These are phyloP conservation scores for Pongo pygmaeus DNA, from an alignment of 2,113 vertebrate species.

Conservation along the genomic window DNA sequence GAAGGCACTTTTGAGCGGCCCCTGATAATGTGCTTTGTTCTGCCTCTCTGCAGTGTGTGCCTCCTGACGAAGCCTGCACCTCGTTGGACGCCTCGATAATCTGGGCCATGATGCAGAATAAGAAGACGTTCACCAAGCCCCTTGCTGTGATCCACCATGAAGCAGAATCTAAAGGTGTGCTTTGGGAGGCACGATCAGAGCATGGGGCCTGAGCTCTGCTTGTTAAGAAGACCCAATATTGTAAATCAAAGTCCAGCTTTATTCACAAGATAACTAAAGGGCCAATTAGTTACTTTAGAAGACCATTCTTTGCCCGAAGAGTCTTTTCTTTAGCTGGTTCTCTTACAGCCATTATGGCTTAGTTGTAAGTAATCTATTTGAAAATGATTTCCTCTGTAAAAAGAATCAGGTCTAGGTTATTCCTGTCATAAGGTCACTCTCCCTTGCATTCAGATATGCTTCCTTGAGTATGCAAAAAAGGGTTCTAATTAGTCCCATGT, in stretches of 20 bases:
- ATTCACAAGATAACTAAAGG: neutral
- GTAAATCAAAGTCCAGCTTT: neutral
- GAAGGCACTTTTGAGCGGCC: neutral
- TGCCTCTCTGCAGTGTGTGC: conserved; percentile 87
- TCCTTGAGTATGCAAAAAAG: neutral
- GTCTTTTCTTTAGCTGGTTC: neutral
- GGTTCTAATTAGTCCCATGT: neutral
- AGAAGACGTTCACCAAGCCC: conserved; percentile 89
- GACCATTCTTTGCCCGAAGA: neutral
- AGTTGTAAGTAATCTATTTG: neutral
- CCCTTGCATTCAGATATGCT: neutral
- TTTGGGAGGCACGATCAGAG: neutral
- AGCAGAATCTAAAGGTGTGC: conserved; percentile 81
- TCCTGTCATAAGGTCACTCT: neutral
- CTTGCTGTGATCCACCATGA: conserved; percentile 87
- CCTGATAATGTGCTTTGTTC: neutral
- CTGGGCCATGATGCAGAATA: conserved; percentile 91
- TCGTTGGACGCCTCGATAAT: conserved; percentile 86
- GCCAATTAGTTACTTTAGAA: neutral
- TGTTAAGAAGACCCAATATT: neutral
- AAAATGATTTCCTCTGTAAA: neutral
- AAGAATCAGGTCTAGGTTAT: neutral
- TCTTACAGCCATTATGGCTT: neutral
- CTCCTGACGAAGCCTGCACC: conserved; percentile 88
- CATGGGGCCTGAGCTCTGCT: neutral